A percentile compares a stretch with the other conserved stretches of the same genome.
These are phyloP conservation scores for Tragelaphus imberbis DNA, from an alignment of 2,113 vertebrate species.

Conservation along the genomic window DNA sequence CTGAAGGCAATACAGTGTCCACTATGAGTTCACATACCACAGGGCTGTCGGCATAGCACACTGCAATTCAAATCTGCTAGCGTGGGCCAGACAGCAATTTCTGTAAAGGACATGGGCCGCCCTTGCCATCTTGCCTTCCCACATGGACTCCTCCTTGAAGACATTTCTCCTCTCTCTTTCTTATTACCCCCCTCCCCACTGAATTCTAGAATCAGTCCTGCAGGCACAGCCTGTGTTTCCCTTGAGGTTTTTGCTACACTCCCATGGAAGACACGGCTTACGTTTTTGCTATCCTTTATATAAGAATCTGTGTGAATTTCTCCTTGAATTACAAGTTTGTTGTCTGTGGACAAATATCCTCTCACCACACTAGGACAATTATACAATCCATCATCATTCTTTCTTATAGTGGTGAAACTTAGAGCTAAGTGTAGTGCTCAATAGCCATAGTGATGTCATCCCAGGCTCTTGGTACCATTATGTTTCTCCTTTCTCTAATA, in stretches of 20 bases:
- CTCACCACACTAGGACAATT: slow-evolving; percentile 35
- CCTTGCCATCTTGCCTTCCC: not conserved
- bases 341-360: slow-evolving; percentile 44
- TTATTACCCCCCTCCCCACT: not conserved
- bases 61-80: not conserved
- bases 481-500: slow-evolving; percentile 16
- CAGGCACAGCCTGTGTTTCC: not conserved
- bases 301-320: not conserved
- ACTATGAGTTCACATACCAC: not conserved
- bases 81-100: not conserved
- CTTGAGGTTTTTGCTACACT: not conserved
- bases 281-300: not conserved
- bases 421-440: slow-evolving; percentile 4
- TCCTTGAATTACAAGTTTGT: slow-evolving; percentile 54
- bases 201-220: not conserved
- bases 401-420: not conserved
- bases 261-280: not conserved
- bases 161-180: not conserved
- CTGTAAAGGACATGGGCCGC: not conserved
- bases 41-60: rapidly evolving
- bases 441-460: slow-evolving; percentile 27
- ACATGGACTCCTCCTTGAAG: not conserved
- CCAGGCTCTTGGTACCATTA: slow-evolving; percentile 30
- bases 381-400: slow-evolving; percentile 25
- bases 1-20: not conserved